Evolutionary conservation across 1,140 invertebrate genomes (phyloP).

Genomic region (Drosophila bipectinata): DNA sequence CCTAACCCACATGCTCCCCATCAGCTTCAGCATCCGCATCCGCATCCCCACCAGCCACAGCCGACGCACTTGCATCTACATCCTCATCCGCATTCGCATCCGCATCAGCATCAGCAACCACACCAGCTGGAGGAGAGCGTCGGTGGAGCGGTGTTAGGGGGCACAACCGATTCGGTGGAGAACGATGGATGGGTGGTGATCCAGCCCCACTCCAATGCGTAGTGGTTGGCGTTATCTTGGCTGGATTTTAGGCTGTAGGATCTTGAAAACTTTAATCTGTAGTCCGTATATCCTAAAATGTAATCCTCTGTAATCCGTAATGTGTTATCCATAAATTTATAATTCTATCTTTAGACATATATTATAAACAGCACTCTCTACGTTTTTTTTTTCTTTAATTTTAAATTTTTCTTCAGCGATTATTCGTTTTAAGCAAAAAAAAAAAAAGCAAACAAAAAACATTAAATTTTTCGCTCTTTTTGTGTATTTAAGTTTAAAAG

Average conservation of each 20-base stretch:
- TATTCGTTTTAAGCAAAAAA: background rate
- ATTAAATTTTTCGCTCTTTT: no score
- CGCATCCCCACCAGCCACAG: background rate
- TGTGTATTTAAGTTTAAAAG: slow-evolving; percentile 21
- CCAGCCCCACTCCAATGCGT: slow-evolving; percentile 57
- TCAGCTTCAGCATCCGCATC: slow-evolving; percentile 2
- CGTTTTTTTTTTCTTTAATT: background rate
- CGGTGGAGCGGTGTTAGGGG: background rate
- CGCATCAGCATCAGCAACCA: slow-evolving; percentile 4
- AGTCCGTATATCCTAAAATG: slow-evolving; percentile 7
- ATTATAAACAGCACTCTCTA: slow-evolving; percentile 3
- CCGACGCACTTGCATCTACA: background rate
- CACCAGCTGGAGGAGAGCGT: slow-evolving; percentile 9
- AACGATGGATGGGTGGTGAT: slow-evolving; percentile 70
- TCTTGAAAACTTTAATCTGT: slow-evolving; percentile 4
- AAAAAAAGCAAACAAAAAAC: no score
- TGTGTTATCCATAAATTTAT: slow-evolving; percentile 4
- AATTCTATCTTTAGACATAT: slow-evolving; percentile 23
- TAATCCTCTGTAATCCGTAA: slow-evolving; percentile 12
- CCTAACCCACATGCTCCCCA: background rate
- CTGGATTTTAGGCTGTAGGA: slow-evolving; percentile 19
- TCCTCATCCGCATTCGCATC: slow-evolving; percentile 3
- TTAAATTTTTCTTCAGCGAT: background rate
- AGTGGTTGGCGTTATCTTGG: background rate
- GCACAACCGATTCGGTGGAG: slow-evolving; percentile 42